These are phyloP conservation scores for Jacana jacana DNA, from an alignment of 2,113 vertebrate species.

Conservation along the genomic window DNA sequence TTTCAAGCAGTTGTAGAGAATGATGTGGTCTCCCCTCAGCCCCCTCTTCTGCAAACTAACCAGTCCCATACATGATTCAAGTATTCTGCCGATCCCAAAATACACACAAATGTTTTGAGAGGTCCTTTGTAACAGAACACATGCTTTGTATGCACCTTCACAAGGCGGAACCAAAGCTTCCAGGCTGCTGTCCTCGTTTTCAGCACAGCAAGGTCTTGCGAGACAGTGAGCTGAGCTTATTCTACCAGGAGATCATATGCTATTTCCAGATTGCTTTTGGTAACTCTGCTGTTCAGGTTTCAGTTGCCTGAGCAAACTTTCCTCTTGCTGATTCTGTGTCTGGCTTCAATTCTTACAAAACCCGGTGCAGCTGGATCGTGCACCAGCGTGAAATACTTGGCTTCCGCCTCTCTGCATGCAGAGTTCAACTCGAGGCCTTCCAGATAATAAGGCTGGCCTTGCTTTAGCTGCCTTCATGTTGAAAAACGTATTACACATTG, in stretches of 20 bases:
- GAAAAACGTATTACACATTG: rapidly evolving
- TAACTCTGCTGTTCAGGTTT: not conserved
- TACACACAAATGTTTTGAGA: not conserved
- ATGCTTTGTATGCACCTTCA: not conserved
- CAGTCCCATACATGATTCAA: no score
- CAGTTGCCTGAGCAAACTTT: not conserved
- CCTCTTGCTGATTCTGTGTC: not conserved
- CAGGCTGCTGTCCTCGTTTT: not conserved
- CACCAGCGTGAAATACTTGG: not conserved
- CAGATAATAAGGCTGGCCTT: not conserved
- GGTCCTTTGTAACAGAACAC: rapidly evolving
- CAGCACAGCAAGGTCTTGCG: rapidly evolving
- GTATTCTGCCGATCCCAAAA: not conserved
- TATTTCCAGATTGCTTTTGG: not conserved
- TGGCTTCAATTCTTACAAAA: not conserved
- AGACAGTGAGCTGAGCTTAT: not conserved
- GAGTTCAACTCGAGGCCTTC: not conserved
- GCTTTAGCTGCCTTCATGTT: not conserved
- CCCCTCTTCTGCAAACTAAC: no score
- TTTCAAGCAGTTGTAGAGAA: no score
- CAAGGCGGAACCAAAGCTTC: not conserved
- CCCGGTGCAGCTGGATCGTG: not conserved
- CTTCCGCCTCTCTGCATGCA: not conserved
- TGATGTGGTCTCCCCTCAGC: no score
- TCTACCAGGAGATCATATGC: not conserved